These are phyloP conservation scores for Heliconius cydno DNA, from an alignment of 2,888 invertebrate species.

Conservation along the genomic window DNA sequence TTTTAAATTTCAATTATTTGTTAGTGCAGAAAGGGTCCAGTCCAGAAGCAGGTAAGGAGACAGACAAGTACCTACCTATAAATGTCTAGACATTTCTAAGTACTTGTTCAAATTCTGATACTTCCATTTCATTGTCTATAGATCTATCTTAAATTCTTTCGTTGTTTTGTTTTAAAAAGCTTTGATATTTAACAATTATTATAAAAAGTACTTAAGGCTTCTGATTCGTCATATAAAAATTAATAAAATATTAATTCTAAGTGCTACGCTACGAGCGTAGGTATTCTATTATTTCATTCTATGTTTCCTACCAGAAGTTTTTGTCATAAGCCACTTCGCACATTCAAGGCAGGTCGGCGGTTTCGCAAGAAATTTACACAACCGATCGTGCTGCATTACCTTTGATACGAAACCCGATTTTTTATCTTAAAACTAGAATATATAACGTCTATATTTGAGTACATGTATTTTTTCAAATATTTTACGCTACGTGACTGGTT, in stretches of 20 bases:
- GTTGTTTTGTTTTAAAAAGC: too few species aligned
- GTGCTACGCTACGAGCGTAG: constrained; percentile 15
- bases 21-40: too few species aligned
- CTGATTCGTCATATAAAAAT: not conserved
- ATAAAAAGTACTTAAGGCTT: not conserved
- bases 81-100: too few species aligned
- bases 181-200: not conserved
- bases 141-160: too few species aligned
- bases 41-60: too few species aligned
- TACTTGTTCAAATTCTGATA: too few species aligned
- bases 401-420: constrained; percentile 1
- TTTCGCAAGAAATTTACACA: constrained; percentile 43
- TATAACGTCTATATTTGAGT: constrained; percentile 31
- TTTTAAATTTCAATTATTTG: too few species aligned
- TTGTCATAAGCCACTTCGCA: constrained; percentile 40
- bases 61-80: too few species aligned
- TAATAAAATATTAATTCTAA: not conserved
- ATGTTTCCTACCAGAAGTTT: constrained; percentile 40
- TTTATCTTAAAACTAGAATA: constrained; percentile 13
- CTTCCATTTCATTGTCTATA: too few species aligned
- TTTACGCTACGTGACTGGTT: constrained; percentile 44
- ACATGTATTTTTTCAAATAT: constrained; percentile 15
- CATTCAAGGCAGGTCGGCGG: constrained; percentile 43
- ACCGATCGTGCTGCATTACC: constrained; percentile 6
- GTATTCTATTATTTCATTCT: constrained; percentile 25